These are phyloP conservation scores for Anastrepha obliqua DNA, from an alignment of 1,140 invertebrate genomes.

Conservation along the genomic window DNA sequence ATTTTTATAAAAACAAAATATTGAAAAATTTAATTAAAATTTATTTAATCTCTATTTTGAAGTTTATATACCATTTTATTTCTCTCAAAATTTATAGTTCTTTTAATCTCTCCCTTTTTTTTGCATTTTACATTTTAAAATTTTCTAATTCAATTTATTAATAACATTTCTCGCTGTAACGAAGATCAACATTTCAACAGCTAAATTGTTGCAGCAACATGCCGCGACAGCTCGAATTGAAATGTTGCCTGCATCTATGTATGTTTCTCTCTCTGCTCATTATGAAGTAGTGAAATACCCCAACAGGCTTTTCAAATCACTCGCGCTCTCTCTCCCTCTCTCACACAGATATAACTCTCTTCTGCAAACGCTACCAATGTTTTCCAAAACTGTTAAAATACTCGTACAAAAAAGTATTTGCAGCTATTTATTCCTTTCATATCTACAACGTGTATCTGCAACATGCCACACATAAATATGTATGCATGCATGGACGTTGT, in stretches of 20 bases:
- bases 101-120: too few species aligned
- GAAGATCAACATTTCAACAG: neutral
- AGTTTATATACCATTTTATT: too few species aligned
- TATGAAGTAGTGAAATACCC: neutral
- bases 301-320: neutral
- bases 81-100: too few species aligned
- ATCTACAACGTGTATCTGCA: conserved; percentile 27
- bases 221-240: neutral
- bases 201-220: neutral
- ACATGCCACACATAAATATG: conserved; percentile 19
- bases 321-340: neutral
- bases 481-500: neutral
- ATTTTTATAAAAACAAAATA: too few species aligned
- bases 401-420: too few species aligned
- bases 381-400: neutral
- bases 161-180: too few species aligned
- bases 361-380: neutral
- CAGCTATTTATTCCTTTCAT: conserved; percentile 16
- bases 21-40: too few species aligned
- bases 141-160: too few species aligned
- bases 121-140: too few species aligned
- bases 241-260: neutral
- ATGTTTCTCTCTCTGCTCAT: neutral
- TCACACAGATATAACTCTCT: neutral
- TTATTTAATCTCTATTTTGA: too few species aligned